Conservation (phyloP, 2,113 vertebrate species). For the Alces alces region DNA sequence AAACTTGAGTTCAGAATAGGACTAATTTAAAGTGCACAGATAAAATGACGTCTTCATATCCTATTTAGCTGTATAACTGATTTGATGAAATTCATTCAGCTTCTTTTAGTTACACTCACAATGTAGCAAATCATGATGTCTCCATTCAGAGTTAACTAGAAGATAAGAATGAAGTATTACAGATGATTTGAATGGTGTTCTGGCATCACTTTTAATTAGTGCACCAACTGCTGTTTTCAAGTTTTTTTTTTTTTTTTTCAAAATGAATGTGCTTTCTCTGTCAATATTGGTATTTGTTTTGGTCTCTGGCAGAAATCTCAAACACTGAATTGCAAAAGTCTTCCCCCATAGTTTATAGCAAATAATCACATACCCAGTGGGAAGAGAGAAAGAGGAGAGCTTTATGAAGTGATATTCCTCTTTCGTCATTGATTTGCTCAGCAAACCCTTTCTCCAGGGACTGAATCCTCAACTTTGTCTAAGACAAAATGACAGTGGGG, state of each 20-base stretch:
- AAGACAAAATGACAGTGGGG: background rate
- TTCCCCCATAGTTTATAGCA: background rate
- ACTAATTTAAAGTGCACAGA: background rate
- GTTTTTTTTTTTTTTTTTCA: background rate
- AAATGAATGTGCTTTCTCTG: background rate
- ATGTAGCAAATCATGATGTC: background rate
- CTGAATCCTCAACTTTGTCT: background rate
- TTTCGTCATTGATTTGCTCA: background rate
- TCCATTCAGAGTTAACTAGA: background rate
- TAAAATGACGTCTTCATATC: fast-evolving
- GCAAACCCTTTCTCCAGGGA: background rate
- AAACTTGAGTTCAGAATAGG: background rate
- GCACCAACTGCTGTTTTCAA: background rate
- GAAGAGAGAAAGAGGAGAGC: background rate
- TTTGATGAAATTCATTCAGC: background rate
- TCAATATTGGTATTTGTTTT: background rate
- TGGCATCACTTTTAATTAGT: background rate
- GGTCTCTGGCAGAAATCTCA: background rate
- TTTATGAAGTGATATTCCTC: background rate
- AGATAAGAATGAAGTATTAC: background rate
- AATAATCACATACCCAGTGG: background rate
- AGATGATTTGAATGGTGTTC: background rate
- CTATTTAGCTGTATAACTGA: background rate
- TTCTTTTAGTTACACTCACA: background rate
- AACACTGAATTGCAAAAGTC: background rate